A percentile compares a stretch with the other conserved stretches of the same genome.
phyloP scores from a whole-genome alignment of 2,888 invertebrate species.

The Ganaspis brasiliensis region DNA sequence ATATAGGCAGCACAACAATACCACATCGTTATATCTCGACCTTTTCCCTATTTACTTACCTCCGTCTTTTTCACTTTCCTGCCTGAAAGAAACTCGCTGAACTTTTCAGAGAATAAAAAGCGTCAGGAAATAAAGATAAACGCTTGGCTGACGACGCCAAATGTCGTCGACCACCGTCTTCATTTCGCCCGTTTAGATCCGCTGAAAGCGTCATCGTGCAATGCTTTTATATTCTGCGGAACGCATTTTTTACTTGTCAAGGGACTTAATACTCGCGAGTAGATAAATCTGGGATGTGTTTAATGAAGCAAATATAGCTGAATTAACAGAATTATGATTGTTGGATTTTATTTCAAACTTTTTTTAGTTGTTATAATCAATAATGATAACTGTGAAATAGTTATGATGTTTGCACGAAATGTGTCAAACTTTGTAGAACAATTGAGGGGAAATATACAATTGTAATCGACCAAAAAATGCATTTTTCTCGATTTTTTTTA shows the following conservation, averaged over 20 bases:
- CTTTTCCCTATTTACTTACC: slow-evolving; percentile 32
- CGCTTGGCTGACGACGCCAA: slow-evolving; percentile 38
- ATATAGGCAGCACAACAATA: slow-evolving; percentile 13
- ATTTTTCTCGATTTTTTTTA: too few species aligned
- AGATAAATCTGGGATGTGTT: background rate
- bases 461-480: too few species aligned
- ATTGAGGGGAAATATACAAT: too few species aligned
- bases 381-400: too few species aligned
- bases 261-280: slow-evolving; percentile 8
- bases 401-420: too few species aligned
- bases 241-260: slow-evolving; percentile 21
- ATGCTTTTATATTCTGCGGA: slow-evolving; percentile 21
- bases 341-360: background rate
- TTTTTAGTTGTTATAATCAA: background rate
- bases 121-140: slow-evolving; percentile 34
- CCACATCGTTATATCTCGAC: slow-evolving; percentile 22
- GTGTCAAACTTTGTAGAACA: too few species aligned
- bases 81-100: slow-evolving; percentile 4
- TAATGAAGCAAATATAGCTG: background rate
- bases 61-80: slow-evolving; percentile 17
- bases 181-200: slow-evolving; percentile 37
- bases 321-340: background rate
- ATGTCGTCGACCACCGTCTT: slow-evolving; percentile 39
- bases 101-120: slow-evolving; percentile 34
- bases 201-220: slow-evolving; percentile 10